Evolutionary conservation across 2,797 vertebrate species (phyloP).

Genomic region (Echeneis naucrates): DNA sequence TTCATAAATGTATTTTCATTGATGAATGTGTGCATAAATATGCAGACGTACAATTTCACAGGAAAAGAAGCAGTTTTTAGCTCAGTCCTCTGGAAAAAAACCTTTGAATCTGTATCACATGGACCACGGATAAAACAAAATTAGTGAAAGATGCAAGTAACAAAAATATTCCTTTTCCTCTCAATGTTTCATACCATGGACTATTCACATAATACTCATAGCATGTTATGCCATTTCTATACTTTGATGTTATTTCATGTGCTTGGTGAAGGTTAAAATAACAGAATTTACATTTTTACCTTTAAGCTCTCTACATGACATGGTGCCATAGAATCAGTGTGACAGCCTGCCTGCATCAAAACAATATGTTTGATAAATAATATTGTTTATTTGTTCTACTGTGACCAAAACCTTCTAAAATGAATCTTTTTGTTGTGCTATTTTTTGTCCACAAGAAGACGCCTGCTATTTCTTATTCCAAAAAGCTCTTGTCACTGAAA

Average conservation of each 20-base stretch:
- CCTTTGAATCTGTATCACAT: conserved; percentile 8
- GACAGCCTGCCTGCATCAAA: background rate
- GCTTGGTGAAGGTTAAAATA: background rate
- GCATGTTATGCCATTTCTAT: background rate
- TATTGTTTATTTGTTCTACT: background rate
- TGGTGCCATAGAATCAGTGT: background rate
- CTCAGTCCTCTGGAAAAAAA: background rate
- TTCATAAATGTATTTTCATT: conserved; percentile 32
- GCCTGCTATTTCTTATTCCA: background rate
- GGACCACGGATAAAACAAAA: background rate
- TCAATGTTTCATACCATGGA: background rate
- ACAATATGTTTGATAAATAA: background rate
- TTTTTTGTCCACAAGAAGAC: background rate
- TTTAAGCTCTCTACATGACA: background rate
- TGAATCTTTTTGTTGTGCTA: background rate
- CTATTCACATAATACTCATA: background rate
- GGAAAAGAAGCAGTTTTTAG: conserved; percentile 15
- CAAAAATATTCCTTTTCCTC: background rate
- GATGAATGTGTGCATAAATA: conserved; percentile 28
- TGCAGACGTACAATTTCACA: conserved; percentile 18
- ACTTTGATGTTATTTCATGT: background rate
- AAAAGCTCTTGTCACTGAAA: background rate
- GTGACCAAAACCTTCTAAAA: background rate
- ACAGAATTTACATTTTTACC: background rate
- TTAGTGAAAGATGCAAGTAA: background rate